Evolutionary conservation across 2,888 invertebrate species (phyloP), one percentile per base, ranked within the genome.

Genomic region (Synergus gifuensis): DNA sequence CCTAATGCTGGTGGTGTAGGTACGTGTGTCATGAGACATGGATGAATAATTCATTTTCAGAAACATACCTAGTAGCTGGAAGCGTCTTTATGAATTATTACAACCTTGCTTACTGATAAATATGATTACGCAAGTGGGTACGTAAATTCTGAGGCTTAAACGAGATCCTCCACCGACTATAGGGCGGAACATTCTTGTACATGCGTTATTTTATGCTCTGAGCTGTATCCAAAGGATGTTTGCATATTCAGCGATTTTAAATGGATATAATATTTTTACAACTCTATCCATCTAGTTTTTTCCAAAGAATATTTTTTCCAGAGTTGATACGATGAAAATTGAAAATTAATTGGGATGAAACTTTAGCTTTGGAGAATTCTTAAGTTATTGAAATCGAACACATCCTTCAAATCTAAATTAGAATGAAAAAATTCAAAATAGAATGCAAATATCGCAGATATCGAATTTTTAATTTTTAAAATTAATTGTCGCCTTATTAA

Each of bases 101-200:
- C 36, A 69, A 73, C n/a, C n/a, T 73, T 66, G 42, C 40, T 11
- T 36, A 11, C 54, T 73, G 54, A 73, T 54, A 73, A 73, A 73
- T 73, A 73, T 54, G 54, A 73, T 73, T 54, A 73, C 36, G 73
- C 73, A 73, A 73, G 36, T 36, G 73, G n/a, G n/a, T 73, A 36
- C 36, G 36, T 73, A 54, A 54, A 73, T 73, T 73, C 73, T 73
- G n/a, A 73, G 54, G n/a, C 22, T 16, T n/a, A 54, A 66, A 66
- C 66, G 36, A 54, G 69, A 69, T 54, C 49, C 49, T 69, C 28
- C n/a, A n/a, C n/a, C 11, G 40, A 9, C 40, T n/a, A 40, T 7
- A n/a, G 69, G 49, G 36, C 14, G 69, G 49, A 49, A 49, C 46
- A 69, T 69, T 11, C 60, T 22, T 9, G 12, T 12, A 1, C 22